Evolutionary conservation across 2,797 vertebrate genomes (phyloP).

Genomic region (Thalassophryne amazonica): DNA sequence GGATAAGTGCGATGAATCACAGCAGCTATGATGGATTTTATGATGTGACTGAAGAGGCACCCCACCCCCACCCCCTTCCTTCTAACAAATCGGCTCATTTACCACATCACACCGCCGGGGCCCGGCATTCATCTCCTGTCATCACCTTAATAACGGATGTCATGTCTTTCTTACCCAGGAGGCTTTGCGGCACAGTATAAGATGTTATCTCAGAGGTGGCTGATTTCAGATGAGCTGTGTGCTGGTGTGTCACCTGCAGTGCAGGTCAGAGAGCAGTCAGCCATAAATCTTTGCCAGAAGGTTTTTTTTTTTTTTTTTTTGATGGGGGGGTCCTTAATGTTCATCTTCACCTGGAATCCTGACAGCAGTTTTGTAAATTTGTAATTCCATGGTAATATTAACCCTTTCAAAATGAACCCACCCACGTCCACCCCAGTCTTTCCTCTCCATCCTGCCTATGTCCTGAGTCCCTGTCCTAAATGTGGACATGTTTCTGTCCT

Average conservation of each 20-base stretch:
- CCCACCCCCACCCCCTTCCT: neutral
- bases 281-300: slow-evolving; percentile 4
- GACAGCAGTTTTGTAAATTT: slow-evolving; percentile 3
- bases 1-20: neutral
- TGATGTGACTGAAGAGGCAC: neutral
- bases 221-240: slow-evolving; percentile 54
- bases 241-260: neutral
- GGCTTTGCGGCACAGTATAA: slow-evolving; percentile 33
- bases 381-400: neutral
- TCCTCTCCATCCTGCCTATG: slow-evolving; percentile 15
- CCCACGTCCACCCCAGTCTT: neutral
- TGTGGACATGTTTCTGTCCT: slow-evolving; percentile 61
- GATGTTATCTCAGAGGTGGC: slow-evolving; percentile 43
- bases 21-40: neutral
- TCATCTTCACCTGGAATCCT: neutral
- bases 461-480: slow-evolving; percentile 60
- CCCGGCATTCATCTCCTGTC: slow-evolving; percentile 14
- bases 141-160: slow-evolving; percentile 29
- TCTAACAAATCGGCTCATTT: slow-evolving; percentile 2
- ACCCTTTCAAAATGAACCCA: slow-evolving; percentile 44
- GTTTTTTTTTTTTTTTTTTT: slow-evolving; percentile 3
- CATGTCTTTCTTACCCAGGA: slow-evolving; percentile 36
- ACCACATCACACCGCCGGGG: slow-evolving; percentile 6
- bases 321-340: no score
- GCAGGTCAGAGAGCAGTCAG: neutral